Conservation (phyloP, 2,797 vertebrate species). For the Gadopsis bispinosus region DNA sequence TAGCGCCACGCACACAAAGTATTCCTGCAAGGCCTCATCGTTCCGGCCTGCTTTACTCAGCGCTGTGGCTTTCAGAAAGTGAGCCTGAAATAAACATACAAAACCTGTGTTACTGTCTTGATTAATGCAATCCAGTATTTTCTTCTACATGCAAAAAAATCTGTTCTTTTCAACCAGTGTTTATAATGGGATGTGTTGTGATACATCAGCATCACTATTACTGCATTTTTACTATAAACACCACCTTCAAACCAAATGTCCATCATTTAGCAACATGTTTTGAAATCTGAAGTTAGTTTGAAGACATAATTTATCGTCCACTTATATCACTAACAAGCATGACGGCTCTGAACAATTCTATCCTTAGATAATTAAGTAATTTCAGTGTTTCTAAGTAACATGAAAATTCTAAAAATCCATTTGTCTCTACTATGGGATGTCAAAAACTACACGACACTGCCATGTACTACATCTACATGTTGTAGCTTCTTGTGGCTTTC, state of each 20-base stretch:
- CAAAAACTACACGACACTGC: no score
- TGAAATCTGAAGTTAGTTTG: background rate
- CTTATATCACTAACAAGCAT: no score
- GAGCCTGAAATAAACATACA: conserved; percentile 79
- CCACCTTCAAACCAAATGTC: background rate
- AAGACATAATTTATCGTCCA: background rate
- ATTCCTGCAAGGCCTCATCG: conserved; percentile 91
- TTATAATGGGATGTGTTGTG: background rate
- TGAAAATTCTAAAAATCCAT: background rate
- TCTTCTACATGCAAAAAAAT: background rate
- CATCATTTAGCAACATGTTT: background rate
- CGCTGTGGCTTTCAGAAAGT: conserved; percentile 88
- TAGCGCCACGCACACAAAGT: conserved; percentile 90
- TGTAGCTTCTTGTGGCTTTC: background rate
- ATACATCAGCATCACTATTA: background rate
- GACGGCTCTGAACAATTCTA: background rate
- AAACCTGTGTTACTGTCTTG: no score
- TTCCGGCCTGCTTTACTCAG: conserved; percentile 87
- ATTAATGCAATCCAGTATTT: background rate
- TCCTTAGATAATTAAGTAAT: background rate
- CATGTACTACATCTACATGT: background rate
- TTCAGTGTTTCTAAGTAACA: background rate
- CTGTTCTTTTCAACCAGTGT: background rate
- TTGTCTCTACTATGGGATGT: no score
- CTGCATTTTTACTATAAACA: background rate